A percentile compares a stretch with the other conserved stretches of the same genome.
Conservation (phyloP, 2,113 vertebrate species). For the Phoxinus phoxinus region DNA sequence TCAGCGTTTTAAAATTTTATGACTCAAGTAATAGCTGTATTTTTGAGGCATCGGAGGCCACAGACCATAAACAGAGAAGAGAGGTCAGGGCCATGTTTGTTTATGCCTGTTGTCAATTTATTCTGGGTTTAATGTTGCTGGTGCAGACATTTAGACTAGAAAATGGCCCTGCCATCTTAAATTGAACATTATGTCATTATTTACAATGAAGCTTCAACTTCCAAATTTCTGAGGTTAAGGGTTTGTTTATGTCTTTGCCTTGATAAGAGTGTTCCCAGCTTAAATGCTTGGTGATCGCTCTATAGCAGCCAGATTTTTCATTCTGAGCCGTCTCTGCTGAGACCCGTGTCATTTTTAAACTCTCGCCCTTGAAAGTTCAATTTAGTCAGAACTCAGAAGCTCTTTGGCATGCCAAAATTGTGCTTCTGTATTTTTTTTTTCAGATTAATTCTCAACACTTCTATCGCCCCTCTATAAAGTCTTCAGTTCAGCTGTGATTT, state of each 20-base stretch:
- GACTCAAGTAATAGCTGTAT: slow-evolving; percentile 63
- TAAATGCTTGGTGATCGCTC: neutral
- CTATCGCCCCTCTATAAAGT: slow-evolving; percentile 67
- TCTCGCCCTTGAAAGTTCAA: slow-evolving; percentile 25
- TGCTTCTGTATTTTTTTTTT: slow-evolving; percentile 66
- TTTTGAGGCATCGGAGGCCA: slow-evolving; percentile 24
- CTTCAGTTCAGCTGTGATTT: slow-evolving; percentile 72
- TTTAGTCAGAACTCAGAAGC: slow-evolving; percentile 57
- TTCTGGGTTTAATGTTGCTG: slow-evolving; percentile 4
- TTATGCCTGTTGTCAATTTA: neutral
- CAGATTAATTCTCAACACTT: slow-evolving; percentile 66
- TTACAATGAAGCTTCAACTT: slow-evolving; percentile 6
- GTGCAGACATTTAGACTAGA: neutral
- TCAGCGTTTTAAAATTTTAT: slow-evolving; percentile 65
- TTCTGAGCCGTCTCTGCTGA: neutral
- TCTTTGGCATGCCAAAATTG: slow-evolving; percentile 61
- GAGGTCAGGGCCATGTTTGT: slow-evolving; percentile 2
- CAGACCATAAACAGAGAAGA: neutral
- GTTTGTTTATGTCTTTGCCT: slow-evolving; percentile 31
- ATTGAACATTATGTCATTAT: slow-evolving; percentile 16
- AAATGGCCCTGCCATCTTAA: slow-evolving; percentile 3
- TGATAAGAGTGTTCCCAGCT: slow-evolving; percentile 1
- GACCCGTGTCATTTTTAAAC: slow-evolving; percentile 37
- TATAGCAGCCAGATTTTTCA: slow-evolving; percentile 2
- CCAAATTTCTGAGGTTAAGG: neutral